Percentiles rank a stretch among this genome's conserved stretches.
Conservation (phyloP, 2,888 invertebrate species). For the Capitulum mitella region DNA sequence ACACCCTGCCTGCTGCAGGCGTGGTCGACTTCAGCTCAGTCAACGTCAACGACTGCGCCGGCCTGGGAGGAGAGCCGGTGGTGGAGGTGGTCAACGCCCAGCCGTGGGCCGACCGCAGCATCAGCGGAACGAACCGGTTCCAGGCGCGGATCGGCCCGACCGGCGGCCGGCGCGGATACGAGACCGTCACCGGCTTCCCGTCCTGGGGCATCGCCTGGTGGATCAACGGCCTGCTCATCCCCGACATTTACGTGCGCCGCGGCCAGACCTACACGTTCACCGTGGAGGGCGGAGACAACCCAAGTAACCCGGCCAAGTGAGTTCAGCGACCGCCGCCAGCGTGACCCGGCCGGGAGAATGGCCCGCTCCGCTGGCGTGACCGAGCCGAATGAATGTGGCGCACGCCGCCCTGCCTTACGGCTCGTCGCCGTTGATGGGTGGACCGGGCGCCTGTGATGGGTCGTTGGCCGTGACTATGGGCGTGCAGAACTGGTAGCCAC, state of each 20-base stretch:
- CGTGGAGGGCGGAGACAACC: conserved; percentile 53
- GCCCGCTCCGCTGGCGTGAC: too few relatives aligned
- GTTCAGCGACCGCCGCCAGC: too few relatives aligned
- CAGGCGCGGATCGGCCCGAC: conserved; percentile 75
- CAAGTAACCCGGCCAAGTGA: conserved; percentile 59
- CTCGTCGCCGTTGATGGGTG: too few relatives aligned
- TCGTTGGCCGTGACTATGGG: too few relatives aligned
- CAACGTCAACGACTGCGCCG: conserved; percentile 64
- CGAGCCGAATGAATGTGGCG: too few relatives aligned
- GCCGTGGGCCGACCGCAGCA: conserved; percentile 62
- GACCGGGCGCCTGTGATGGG: too few relatives aligned
- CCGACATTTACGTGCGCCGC: conserved; percentile 42
- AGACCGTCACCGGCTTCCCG: conserved; percentile 58
- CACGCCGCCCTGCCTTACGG: too few relatives aligned
- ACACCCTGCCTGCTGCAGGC: too few relatives aligned
- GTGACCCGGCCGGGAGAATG: too few relatives aligned
- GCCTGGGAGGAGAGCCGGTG: conserved; percentile 51
- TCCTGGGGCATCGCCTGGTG: conserved; percentile 44
- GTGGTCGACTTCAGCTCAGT: conserved; percentile 64
- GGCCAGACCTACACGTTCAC: conserved; percentile 43
- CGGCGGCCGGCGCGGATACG: conserved; percentile 70
- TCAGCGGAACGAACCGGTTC: conserved; percentile 57
- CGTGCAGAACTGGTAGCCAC: too few relatives aligned
- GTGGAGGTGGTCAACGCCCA: conserved; percentile 49
- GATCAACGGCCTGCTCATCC: conserved; percentile 43